These are phyloP conservation scores for Pandion haliaetus DNA, from an alignment of 2,113 vertebrate species.

Conservation along the genomic window DNA sequence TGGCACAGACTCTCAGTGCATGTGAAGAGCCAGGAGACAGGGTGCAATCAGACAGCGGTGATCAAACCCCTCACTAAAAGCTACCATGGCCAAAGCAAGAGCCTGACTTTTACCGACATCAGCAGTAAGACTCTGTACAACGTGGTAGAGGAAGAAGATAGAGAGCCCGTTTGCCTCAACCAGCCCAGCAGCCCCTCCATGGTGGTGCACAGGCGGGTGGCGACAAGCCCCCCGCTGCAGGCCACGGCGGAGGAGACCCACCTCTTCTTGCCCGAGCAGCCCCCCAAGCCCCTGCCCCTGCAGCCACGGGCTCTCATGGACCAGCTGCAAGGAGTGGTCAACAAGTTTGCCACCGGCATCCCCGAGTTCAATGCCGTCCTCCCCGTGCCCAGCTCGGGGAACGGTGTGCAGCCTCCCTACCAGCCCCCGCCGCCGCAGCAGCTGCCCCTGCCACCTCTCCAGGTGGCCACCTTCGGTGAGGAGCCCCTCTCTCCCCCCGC, in stretches of 20 bases:
- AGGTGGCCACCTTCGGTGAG: constrained; percentile 71
- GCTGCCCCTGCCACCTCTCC: constrained; percentile 74
- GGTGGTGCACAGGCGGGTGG: constrained; percentile 77
- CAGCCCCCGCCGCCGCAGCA: constrained; percentile 61
- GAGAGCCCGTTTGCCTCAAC: constrained; percentile 75
- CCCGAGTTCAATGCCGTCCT: constrained; percentile 76
- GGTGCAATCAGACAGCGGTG: constrained; percentile 97
- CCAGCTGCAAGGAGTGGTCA: constrained; percentile 80
- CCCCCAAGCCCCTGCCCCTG: constrained; percentile 69
- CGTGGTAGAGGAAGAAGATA: constrained; percentile 82
- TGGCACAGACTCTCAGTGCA: constrained; percentile 99
- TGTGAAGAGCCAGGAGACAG: constrained; percentile 94
- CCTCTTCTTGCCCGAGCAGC: constrained; percentile 75
- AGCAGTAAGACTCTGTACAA: constrained; percentile 88
- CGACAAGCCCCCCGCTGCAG: constrained; percentile 56
- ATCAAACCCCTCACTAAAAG: constrained; percentile 99
- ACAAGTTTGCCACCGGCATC: constrained; percentile 77
- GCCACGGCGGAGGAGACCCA: constrained; percentile 59
- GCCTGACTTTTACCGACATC: constrained; percentile 83
- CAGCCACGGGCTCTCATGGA: constrained; percentile 77
- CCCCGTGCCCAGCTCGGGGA: constrained; percentile 42
- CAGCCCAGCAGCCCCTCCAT: constrained; percentile 75
- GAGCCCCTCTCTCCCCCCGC: constrained; percentile 73
- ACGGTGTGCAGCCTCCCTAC: constrained; percentile 57
- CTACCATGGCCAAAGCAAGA: constrained; percentile 85